A percentile compares a stretch with the other conserved stretches of the same genome.
These are phyloP conservation scores for Villa cingulata DNA, from an alignment of 2,888 invertebrate genomes.

Conservation along the genomic window DNA sequence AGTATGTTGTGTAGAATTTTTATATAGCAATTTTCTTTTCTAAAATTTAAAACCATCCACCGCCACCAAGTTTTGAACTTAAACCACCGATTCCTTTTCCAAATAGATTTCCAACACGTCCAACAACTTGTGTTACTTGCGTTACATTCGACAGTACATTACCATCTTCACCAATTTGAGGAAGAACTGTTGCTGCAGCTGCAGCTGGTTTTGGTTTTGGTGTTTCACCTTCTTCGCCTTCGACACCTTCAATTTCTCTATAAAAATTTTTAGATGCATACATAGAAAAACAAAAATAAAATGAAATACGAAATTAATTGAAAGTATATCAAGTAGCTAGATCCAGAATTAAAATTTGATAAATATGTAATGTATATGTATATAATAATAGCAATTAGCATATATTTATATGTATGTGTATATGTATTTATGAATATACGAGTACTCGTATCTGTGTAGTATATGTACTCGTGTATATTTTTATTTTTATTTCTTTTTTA, in stretches of 20 bases:
- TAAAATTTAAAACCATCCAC: conserved; percentile 75
- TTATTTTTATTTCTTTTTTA: not conserved
- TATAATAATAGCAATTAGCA: too few relatives aligned
- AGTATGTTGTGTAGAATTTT: too few relatives aligned
- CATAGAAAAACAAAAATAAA: not conserved
- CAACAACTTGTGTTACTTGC: conserved; percentile 71
- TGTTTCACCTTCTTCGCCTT: conserved; percentile 25
- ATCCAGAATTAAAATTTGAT: too few relatives aligned
- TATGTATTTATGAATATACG: not conserved
- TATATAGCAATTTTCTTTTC: too few relatives aligned
- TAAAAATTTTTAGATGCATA: not conserved
- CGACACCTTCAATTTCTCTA: conserved; percentile 21
- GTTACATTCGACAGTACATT: conserved; percentile 57
- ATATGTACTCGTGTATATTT: not conserved
- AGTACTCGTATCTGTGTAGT: too few relatives aligned
- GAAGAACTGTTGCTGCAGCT: conserved; percentile 28
- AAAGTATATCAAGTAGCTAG: too few relatives aligned
- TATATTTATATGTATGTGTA: too few relatives aligned
- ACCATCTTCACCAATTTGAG: conserved; percentile 48
- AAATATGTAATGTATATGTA: too few relatives aligned
- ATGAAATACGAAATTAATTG: too few relatives aligned
- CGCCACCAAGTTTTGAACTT: conserved; percentile 75
- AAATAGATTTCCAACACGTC: conserved; percentile 77
- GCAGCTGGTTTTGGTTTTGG: conserved; percentile 30
- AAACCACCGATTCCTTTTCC: conserved; percentile 83